A percentile compares a stretch with the other conserved stretches of the same genome.
These are phyloP conservation scores for Cloeon dipterum DNA, from an alignment of 2,888 invertebrate genomes.

Conservation along the genomic window DNA sequence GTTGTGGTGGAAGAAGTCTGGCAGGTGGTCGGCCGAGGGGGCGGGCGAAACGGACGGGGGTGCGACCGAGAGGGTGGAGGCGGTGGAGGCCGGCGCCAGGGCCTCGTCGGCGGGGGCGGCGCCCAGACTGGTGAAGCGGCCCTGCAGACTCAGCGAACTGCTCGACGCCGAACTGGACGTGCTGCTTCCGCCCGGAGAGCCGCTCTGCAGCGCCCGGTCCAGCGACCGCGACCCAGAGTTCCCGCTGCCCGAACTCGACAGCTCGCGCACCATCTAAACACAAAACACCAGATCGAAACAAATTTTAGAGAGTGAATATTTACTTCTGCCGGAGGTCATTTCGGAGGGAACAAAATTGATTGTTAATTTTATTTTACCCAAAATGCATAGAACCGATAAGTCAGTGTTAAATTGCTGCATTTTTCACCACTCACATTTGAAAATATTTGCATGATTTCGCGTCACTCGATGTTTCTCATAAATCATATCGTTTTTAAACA, in stretches of 20 bases:
- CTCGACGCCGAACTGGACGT: neutral
- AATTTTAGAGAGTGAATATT: too few species aligned
- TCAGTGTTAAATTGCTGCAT: too few species aligned
- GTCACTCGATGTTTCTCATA: too few species aligned
- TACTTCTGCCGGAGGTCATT: too few species aligned
- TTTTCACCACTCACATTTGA: too few species aligned
- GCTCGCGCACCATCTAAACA: neutral
- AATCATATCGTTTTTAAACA: too few species aligned
- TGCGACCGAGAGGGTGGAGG: neutral
- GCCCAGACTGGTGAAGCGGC: neutral
- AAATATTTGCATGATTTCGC: too few species aligned
- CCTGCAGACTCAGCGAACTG: neutral
- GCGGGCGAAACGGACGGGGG: neutral
- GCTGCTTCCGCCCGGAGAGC: neutral
- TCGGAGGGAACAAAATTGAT: too few species aligned
- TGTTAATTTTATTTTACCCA: too few species aligned
- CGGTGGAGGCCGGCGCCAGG: neutral
- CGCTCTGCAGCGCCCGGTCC: neutral
- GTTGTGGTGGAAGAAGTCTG: conserved; percentile 21
- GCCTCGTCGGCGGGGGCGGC: neutral
- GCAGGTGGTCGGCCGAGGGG: conserved; percentile 1
- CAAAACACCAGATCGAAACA: too few species aligned
- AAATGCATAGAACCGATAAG: too few species aligned
- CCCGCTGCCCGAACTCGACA: neutral
- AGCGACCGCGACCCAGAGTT: neutral